phyloP scores from a whole-genome alignment of 2,113 vertebrate species.

The Chloropsis cyanopogon region DNA sequence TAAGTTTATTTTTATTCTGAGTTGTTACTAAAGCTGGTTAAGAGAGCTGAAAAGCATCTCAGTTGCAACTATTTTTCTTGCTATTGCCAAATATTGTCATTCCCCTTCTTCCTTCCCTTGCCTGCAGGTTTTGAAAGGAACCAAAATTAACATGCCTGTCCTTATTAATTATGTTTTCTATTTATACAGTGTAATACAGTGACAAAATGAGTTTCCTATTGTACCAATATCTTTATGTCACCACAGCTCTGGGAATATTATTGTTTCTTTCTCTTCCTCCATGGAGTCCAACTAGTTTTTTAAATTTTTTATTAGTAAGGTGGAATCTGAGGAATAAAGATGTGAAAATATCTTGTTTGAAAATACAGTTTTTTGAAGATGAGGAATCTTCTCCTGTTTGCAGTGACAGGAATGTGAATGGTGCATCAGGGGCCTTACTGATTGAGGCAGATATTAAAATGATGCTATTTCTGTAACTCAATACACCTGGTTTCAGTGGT shows the following conservation, averaged over 20 bases:
- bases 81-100: constrained; percentile 27
- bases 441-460: not conserved
- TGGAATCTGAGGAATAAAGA: not conserved
- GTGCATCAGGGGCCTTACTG: not conserved
- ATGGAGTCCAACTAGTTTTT: not conserved
- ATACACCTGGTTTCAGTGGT: not conserved
- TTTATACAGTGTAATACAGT: not conserved
- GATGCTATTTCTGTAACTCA: not conserved
- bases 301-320: not conserved
- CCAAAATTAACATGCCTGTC: constrained; percentile 31
- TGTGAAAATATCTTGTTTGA: not conserved
- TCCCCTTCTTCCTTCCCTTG: not conserved
- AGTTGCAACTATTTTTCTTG: not conserved
- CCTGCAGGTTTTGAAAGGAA: constrained; percentile 14
- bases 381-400: not conserved
- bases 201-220: constrained; percentile 18
- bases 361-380: not conserved
- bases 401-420: not conserved
- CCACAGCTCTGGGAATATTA: not conserved
- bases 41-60: not conserved
- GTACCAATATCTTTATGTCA: not conserved
- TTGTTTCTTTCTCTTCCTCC: not conserved
- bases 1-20: constrained; percentile 43
- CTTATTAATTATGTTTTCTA: constrained; percentile 15
- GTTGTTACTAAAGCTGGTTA: constrained; percentile 10